Evolutionary conservation across 2,888 invertebrate species (phyloP), one percentile per base, ranked within the genome.

Genomic region (Andrena dorsata): DNA sequence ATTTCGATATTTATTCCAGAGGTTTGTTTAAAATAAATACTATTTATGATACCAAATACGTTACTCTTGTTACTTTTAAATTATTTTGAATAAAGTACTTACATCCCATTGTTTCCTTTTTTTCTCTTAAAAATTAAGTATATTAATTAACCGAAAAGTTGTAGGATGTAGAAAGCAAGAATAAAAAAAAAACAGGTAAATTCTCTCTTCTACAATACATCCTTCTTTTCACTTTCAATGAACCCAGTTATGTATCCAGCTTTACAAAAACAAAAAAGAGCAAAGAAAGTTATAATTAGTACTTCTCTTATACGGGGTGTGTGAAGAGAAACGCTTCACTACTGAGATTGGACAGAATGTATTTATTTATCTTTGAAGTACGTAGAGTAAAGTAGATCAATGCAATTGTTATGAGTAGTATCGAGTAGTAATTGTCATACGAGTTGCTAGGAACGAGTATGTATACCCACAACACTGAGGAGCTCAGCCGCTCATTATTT

Each of bases 391-490:
- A 93, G 90, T 92, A 92, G 92, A 92, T 92, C 92, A 93, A 93
- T 93, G 93, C 93, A 94, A 93, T 93, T 56, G 92, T 93, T 93
- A 93, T 92, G 91, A 92, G 92, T 92, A 93, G 91, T 93, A 93
- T 92, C 87, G 93, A 93, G 90, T 93, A 93, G 90, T 93, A 93
- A 92, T 92, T 91, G 89, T 91, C 93, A 93, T 93, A 93, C 92
- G 91, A 93, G 92, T 93, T 92, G 91, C 93, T 93, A 93, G 92
- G 93, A 94, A 94, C 93, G 93, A 94, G 92, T 92, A 93, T 92
- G 93, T 91, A 94, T 93, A 93, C 93, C 91, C 93, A 94, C 93
- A 94, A 94, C 94, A 94, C 91, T 93, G 91, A 93, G 91, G 93
- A 93, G 93, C 93, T 92, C 91, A 90, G 87, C 83, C 89, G 93